phyloP scores from a whole-genome alignment of 2,888 invertebrate genomes.

The Oscheius sp. region DNA sequence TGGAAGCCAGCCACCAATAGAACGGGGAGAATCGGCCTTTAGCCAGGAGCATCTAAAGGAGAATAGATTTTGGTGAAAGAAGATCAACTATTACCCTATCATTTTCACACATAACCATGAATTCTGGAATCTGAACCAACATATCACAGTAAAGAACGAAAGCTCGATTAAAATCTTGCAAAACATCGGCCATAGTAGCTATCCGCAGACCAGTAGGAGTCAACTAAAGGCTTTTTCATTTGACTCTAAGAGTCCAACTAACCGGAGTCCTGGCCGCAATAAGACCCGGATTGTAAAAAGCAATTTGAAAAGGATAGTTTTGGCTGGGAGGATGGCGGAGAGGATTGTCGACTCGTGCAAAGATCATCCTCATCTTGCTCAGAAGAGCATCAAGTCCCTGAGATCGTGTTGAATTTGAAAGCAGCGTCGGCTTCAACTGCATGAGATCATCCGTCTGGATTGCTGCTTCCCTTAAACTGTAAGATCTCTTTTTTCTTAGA shows the following conservation, averaged over 20 bases:
- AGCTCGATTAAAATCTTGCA: conserved; percentile 54
- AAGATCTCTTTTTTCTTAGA: not conserved
- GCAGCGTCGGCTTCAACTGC: not conserved
- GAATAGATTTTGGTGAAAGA: not conserved
- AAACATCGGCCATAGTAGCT: conserved; percentile 53
- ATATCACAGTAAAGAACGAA: conserved; percentile 59
- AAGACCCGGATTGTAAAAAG: conserved; percentile 34
- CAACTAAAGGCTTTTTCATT: conserved; percentile 19
- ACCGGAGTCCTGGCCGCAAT: conserved; percentile 27
- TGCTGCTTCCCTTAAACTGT: conserved; percentile 19
- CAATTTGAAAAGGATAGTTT: conserved; percentile 25
- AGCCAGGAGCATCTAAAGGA: conserved; percentile 45
- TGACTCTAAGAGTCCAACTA: not conserved
- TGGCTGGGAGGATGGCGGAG: conserved; percentile 2
- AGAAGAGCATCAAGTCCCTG: conserved; percentile 2
- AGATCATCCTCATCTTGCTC: conserved; percentile 2
- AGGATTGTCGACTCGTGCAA: conserved; percentile 22
- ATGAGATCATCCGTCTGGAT: conserved; percentile 26
- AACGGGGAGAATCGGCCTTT: conserved; percentile 60
- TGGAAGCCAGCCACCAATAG: conserved; percentile 61
- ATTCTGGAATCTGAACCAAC: conserved; percentile 34
- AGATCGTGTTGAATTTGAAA: not conserved
- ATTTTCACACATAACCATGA: conserved; percentile 20
- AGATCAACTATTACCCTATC: conserved; percentile 32
- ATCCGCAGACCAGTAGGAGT: conserved; percentile 43